These are phyloP conservation scores for Cantharis flavilabris DNA, from an alignment of 2,888 invertebrate species.

Conservation along the genomic window DNA sequence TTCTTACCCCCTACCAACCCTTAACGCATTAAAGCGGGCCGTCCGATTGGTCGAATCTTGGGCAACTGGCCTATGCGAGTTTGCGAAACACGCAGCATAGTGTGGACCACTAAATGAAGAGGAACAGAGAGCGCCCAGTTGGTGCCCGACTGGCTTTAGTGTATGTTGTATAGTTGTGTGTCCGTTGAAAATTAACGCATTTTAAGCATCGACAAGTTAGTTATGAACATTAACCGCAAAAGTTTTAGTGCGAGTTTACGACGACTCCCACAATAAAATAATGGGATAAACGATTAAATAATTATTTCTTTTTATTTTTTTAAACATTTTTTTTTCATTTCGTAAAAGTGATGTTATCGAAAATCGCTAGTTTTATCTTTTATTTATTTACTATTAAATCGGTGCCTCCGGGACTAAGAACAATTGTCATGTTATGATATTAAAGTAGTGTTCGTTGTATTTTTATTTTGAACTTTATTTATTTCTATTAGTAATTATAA, in stretches of 20 bases:
- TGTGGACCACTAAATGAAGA: slow-evolving; percentile 48
- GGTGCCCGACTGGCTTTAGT: slow-evolving; percentile 45
- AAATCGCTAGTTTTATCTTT: slow-evolving; percentile 32
- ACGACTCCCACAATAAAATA: slow-evolving; percentile 28
- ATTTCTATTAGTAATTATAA: slow-evolving; percentile 23
- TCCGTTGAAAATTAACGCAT: slow-evolving; percentile 11
- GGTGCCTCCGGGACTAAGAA: slow-evolving; percentile 49
- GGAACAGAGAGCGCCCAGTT: slow-evolving; percentile 45
- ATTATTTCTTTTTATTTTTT: slow-evolving; percentile 43
- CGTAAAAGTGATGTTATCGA: slow-evolving; percentile 42
- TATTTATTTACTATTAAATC: slow-evolving; percentile 39
- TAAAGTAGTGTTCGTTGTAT: slow-evolving; percentile 54
- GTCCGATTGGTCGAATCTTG: slow-evolving; percentile 52
- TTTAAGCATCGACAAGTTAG: slow-evolving; percentile 18
- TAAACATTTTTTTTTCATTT: slow-evolving; percentile 40
- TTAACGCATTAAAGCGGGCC: slow-evolving; percentile 50
- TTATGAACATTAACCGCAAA: slow-evolving; percentile 19
- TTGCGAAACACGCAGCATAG: slow-evolving; percentile 51
- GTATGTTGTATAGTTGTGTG: slow-evolving; percentile 20
- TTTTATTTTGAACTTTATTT: slow-evolving; percentile 45
- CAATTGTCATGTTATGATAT: slow-evolving; percentile 56
- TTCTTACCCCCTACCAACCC: slow-evolving; percentile 52
- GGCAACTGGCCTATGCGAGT: slow-evolving; percentile 48
- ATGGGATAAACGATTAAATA: slow-evolving; percentile 48
- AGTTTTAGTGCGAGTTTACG: slow-evolving; percentile 13